These are phyloP conservation scores for Tetraodon nigroviridis DNA, from an alignment of 2,113 vertebrate genomes.

Conservation along the genomic window DNA sequence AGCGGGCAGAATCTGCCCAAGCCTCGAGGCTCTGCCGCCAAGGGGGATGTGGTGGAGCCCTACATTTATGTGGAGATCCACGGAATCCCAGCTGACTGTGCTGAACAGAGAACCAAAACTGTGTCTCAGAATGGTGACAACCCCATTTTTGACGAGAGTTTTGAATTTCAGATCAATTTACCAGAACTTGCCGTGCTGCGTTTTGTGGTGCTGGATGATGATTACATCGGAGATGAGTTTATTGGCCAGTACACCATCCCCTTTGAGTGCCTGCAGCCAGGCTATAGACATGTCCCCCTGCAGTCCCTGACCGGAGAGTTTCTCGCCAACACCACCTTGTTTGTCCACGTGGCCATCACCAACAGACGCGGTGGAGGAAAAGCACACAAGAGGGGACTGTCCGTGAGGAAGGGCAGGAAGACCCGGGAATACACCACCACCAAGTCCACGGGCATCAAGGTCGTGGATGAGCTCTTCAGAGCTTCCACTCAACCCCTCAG, in stretches of 20 bases:
- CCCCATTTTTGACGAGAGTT: constrained; percentile 87
- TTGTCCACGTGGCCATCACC: constrained; percentile 87
- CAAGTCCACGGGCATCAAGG: constrained; percentile 86
- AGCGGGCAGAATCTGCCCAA: constrained; percentile 91
- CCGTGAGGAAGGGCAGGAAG: constrained; percentile 82
- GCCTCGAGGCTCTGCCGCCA: constrained; percentile 86
- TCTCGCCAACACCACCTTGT: constrained; percentile 83
- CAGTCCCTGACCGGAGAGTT: constrained; percentile 85
- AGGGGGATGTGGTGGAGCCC: constrained; percentile 89
- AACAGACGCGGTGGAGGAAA: constrained; percentile 86
- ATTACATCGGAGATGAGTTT: constrained; percentile 91
- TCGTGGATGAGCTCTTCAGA: constrained; percentile 88
- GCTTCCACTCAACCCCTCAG: constrained; percentile 84
- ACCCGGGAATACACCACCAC: constrained; percentile 86
- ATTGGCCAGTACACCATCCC: constrained; percentile 94
- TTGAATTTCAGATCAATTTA: constrained; percentile 92
- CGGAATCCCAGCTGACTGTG: constrained; percentile 86
- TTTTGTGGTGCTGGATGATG: constrained; percentile 87
- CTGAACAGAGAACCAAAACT: constrained; percentile 89
- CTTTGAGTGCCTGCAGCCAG: constrained; percentile 88
- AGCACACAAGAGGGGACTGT: constrained; percentile 83
- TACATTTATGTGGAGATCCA: constrained; percentile 91
- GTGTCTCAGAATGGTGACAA: constrained; percentile 88
- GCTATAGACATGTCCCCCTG: constrained; percentile 86
- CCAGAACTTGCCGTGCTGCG: constrained; percentile 85